Conservation (phyloP, 2,113 vertebrate genomes). For the Cynopterus brachyotis region DNA sequence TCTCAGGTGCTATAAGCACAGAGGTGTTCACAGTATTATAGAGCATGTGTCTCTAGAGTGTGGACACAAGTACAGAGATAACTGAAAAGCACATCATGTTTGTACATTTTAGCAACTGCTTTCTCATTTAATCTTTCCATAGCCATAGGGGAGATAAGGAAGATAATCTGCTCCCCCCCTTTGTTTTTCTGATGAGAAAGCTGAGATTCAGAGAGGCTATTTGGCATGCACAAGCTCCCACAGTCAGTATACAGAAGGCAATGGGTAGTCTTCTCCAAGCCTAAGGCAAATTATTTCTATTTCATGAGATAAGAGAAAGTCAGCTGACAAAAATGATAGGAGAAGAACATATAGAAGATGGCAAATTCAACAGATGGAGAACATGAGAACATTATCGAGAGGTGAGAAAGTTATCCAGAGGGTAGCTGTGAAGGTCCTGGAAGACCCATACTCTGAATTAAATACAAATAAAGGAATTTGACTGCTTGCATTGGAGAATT, state of each 20-base stretch:
- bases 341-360: background rate
- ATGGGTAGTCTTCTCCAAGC: too few relatives aligned
- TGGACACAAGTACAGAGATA: background rate
- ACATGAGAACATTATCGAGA: rapidly evolving
- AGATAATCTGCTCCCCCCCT: background rate
- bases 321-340: background rate
- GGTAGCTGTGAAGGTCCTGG: background rate
- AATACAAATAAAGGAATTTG: background rate
- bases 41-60: background rate
- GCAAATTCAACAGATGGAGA: background rate
- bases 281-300: background rate
- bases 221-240: background rate
- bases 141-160: background rate
- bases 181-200: background rate
- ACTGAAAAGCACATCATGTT: background rate
- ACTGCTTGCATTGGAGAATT: background rate
- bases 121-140: background rate
- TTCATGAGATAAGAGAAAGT: background rate
- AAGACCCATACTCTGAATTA: background rate
- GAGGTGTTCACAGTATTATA: rapidly evolving
- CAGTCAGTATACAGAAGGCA: background rate
- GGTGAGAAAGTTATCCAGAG: background rate
- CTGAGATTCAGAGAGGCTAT: background rate
- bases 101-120: background rate
- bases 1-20: rapidly evolving